Evolutionary conservation across 2,797 vertebrate genomes (phyloP).

Genomic region (Xiphorhynchus erythropygius): DNA sequence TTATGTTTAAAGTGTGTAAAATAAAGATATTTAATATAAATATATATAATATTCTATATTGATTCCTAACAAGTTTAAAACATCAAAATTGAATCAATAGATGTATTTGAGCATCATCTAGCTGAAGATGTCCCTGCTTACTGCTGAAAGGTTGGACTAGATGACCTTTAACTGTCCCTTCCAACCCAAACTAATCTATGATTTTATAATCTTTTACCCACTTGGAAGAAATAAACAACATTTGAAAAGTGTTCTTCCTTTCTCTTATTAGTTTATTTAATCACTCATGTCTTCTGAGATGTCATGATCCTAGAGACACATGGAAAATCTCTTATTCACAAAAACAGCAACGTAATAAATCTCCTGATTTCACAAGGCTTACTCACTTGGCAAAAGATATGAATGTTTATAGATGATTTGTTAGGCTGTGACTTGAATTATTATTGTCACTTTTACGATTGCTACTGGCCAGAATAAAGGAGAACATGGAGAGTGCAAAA

Average conservation of each 20-base stretch:
- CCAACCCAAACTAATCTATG: neutral
- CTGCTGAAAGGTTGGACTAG: neutral
- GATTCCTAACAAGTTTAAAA: neutral
- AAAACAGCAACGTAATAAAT: slow-evolving; percentile 10
- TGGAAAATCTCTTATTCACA: slow-evolving; percentile 4
- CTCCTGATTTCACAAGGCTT: neutral
- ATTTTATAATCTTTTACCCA: neutral
- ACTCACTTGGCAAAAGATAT: neutral
- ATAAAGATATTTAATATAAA: slow-evolving; percentile 14
- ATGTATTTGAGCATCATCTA: neutral
- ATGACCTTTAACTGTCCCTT: neutral
- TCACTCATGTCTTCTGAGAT: neutral
- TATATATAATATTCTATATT: neutral
- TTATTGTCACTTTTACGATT: neutral
- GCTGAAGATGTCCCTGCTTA: neutral
- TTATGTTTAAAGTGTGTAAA: neutral
- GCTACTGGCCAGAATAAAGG: neutral
- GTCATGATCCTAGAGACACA: neutral
- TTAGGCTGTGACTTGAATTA: neutral
- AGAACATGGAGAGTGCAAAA: neutral
- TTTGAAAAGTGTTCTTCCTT: neutral
- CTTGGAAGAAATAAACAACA: neutral
- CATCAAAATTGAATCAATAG: neutral
- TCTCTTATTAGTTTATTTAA: neutral
- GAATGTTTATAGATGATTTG: slow-evolving; percentile 1